Conservation (phyloP, 2,888 invertebrate genomes). For the Escarpia spicata region DNA sequence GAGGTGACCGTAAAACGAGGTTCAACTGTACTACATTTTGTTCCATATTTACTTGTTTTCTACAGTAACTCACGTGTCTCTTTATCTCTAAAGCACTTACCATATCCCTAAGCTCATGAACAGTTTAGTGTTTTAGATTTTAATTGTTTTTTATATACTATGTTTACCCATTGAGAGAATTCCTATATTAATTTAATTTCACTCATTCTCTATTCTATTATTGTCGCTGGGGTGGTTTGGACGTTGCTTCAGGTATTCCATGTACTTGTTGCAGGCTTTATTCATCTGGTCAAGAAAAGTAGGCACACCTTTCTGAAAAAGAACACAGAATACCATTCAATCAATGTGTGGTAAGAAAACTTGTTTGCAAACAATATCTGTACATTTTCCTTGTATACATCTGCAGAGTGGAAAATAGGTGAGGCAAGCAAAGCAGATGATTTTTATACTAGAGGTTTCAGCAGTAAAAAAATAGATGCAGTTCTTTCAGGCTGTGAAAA, state of each 20-base stretch:
- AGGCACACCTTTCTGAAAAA: slow-evolving; percentile 61
- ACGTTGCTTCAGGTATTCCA: slow-evolving; percentile 26
- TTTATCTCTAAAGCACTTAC: background rate
- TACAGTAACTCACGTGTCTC: background rate
- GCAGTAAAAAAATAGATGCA: background rate
- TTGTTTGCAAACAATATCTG: background rate
- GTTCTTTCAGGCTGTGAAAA: background rate
- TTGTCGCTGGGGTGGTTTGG: background rate
- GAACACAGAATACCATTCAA: slow-evolving; percentile 20
- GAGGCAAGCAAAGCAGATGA: background rate
- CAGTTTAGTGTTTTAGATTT: background rate
- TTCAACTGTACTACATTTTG: too few species aligned
- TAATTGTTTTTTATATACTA: background rate
- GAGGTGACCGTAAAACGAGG: too few species aligned
- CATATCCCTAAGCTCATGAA: background rate
- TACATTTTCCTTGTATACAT: background rate
- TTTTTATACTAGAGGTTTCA: background rate
- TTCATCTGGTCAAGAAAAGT: slow-evolving; percentile 60
- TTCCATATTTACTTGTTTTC: too few species aligned
- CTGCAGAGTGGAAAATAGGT: background rate
- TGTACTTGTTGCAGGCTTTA: slow-evolving; percentile 55
- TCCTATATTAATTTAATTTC: background rate
- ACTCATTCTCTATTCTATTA: background rate
- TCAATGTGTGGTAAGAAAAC: background rate
- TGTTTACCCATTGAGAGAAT: background rate